These are phyloP conservation scores for Numenius arquata DNA, from an alignment of 2,113 vertebrate species.

Conservation along the genomic window DNA sequence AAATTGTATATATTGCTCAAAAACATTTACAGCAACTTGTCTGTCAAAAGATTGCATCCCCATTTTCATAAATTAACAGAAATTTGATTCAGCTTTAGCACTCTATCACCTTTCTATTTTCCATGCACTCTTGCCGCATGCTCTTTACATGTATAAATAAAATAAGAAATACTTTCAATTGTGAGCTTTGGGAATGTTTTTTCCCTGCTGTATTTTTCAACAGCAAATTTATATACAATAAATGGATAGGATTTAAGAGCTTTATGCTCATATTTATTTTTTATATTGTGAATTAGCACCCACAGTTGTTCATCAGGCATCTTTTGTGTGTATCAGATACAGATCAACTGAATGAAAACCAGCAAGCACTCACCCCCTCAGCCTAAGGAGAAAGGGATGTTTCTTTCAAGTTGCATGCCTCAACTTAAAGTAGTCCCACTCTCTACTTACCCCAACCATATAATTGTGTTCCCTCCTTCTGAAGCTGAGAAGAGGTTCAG, in stretches of 20 bases:
- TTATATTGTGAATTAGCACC: neutral
- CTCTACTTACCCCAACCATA: neutral
- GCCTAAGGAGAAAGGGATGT: neutral
- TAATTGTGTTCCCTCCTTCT: neutral
- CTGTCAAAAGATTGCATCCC: neutral
- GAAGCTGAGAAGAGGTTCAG: neutral
- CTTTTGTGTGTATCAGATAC: neutral
- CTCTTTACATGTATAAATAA: neutral
- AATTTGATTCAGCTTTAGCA: neutral
- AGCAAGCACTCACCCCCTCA: neutral
- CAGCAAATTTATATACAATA: neutral
- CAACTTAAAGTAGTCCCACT: neutral
- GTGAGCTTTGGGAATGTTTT: neutral
- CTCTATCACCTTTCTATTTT: neutral
- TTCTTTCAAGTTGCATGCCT: neutral
- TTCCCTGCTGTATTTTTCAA: neutral
- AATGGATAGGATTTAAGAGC: neutral
- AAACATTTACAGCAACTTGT: neutral
- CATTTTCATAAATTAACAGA: neutral
- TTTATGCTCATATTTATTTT: neutral
- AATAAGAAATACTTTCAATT: neutral
- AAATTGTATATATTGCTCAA: neutral
- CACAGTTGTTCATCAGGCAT: neutral
- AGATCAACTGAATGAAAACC: neutral
- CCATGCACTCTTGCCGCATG: neutral